These are phyloP conservation scores for Furnarius figulus DNA, from an alignment of 2,113 vertebrate genomes.

Conservation along the genomic window DNA sequence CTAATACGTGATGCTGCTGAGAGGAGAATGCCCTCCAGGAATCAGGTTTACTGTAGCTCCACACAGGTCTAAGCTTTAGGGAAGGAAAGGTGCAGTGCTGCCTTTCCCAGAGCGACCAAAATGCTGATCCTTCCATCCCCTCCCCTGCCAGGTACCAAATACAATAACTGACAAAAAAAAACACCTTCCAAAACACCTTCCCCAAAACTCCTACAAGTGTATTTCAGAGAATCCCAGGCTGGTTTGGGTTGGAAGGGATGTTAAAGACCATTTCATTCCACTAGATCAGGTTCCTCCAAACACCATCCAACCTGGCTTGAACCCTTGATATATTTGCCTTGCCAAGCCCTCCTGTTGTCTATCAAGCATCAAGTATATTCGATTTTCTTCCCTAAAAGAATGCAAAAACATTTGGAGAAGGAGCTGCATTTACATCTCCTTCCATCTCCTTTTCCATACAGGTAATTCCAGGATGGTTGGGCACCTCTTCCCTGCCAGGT, in stretches of 20 bases:
- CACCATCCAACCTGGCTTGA: background rate
- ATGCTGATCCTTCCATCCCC: background rate
- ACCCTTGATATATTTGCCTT: background rate
- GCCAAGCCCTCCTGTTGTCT: background rate
- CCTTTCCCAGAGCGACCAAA: background rate
- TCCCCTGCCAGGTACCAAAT: background rate
- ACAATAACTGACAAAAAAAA: background rate
- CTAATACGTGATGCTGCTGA: accelerated
- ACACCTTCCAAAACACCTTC: background rate
- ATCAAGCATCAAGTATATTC: background rate
- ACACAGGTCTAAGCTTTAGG: background rate
- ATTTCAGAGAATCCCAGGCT: background rate
- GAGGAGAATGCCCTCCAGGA: background rate
- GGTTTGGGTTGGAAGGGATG: background rate
- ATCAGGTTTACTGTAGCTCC: accelerated
- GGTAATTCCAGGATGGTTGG: no score
- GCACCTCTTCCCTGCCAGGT: no score
- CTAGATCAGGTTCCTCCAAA: background rate
- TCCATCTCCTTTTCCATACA: no score
- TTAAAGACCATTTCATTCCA: background rate
- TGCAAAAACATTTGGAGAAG: background rate
- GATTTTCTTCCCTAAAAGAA: background rate
- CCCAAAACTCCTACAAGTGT: background rate
- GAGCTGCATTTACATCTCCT: no score
- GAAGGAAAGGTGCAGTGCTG: background rate